Evolutionary conservation across 2,888 invertebrate species (phyloP).

Genomic region (Orthosia incerta): DNA sequence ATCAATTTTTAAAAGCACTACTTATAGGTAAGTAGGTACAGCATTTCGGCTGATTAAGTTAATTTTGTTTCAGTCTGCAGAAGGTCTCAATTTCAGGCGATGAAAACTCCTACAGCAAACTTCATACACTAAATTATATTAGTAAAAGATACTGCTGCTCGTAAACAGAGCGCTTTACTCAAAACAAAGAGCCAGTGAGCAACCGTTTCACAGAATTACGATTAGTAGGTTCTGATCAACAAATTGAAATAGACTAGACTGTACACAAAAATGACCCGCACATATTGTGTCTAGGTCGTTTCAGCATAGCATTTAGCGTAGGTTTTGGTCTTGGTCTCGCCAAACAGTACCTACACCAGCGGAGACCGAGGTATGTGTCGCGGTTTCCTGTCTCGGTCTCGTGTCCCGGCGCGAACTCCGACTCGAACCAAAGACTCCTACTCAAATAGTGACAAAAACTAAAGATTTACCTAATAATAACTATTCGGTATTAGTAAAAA

Average conservation of each 20-base stretch:
- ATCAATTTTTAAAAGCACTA: background rate
- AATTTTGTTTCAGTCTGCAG: background rate
- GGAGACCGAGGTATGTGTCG: no score
- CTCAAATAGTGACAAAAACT: no score
- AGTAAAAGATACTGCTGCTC: constrained; percentile 24
- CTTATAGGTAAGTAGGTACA: background rate
- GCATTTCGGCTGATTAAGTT: background rate
- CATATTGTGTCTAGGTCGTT: background rate
- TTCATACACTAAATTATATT: constrained; percentile 24
- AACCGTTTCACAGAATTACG: constrained; percentile 21
- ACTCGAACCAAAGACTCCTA: background rate
- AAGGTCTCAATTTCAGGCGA: background rate
- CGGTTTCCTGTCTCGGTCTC: no score
- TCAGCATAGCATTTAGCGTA: background rate
- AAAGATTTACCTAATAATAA: no score
- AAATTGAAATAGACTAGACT: constrained; percentile 25
- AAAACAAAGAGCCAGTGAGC: constrained; percentile 29
- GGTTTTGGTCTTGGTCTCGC: no score
- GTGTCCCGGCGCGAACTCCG: no score
- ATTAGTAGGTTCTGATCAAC: constrained; percentile 14
- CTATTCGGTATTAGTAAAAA: background rate
- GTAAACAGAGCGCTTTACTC: constrained; percentile 25
- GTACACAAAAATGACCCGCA: constrained; percentile 7
- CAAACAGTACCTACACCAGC: no score
- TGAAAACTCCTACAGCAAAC: background rate